Percentiles rank a stretch among this genome's conserved stretches.
Conservation (phyloP, 2,888 invertebrate species). For the Lithophane socia region DNA sequence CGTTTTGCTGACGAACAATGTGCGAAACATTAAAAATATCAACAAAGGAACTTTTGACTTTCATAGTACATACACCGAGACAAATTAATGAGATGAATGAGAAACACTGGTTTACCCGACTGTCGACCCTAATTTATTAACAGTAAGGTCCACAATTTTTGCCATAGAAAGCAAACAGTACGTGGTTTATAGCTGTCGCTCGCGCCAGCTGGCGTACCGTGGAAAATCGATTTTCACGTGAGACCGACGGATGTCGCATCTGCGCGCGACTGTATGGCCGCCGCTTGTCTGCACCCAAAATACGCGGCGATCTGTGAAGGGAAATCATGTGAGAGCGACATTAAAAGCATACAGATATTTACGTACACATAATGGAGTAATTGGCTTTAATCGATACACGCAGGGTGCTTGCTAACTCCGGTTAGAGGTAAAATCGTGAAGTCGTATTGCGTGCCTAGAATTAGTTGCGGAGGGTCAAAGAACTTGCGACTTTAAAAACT, state of each 20-base stretch:
- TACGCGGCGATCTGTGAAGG: constrained; percentile 78
- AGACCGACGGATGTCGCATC: constrained; percentile 89
- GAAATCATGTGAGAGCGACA: constrained; percentile 72
- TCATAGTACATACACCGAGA: constrained; percentile 85
- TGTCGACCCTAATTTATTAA: constrained; percentile 64
- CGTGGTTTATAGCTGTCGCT: constrained; percentile 83
- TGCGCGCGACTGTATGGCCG: constrained; percentile 83
- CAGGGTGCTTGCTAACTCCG: constrained; percentile 51
- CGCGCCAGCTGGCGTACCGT: constrained; percentile 89
- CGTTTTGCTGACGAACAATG: constrained; percentile 83
- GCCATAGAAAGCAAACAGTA: constrained; percentile 55
- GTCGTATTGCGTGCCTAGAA: constrained; percentile 57
- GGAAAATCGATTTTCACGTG: constrained; percentile 90
- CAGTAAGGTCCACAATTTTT: constrained; percentile 62
- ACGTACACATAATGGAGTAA: constrained; percentile 51
- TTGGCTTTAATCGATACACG: constrained; percentile 53
- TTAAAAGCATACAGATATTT: constrained; percentile 58
- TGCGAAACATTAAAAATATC: constrained; percentile 91
- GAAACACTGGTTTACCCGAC: constrained; percentile 55
- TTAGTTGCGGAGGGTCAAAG: constrained; percentile 63
- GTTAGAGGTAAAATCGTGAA: constrained; percentile 52
- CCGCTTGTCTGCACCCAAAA: constrained; percentile 83
- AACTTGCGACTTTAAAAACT: constrained; percentile 55
- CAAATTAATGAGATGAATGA: constrained; percentile 67
- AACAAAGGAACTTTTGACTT: constrained; percentile 90